phyloP scores from a whole-genome alignment of 2,797 vertebrate genomes.

The Chloroceryle amazona region DNA sequence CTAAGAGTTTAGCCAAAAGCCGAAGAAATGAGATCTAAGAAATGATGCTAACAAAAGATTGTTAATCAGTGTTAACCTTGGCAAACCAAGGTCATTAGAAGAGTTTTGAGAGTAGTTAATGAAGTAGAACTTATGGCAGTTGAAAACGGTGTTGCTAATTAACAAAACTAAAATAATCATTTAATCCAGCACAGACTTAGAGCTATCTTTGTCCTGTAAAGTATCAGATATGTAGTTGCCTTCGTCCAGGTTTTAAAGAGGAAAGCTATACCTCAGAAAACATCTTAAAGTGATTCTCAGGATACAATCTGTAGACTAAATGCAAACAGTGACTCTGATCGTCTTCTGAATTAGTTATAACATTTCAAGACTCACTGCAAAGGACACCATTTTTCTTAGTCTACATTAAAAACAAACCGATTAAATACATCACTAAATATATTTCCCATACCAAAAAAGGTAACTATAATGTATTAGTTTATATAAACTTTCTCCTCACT shows the following conservation, averaged over 20 bases:
- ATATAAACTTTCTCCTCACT: neutral
- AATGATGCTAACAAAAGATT: neutral
- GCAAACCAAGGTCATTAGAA: neutral
- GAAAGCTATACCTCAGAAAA: neutral
- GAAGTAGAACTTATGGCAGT: neutral
- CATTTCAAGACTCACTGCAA: neutral
- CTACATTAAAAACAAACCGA: neutral
- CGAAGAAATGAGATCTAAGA: neutral
- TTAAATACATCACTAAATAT: neutral
- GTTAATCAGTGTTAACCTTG: neutral
- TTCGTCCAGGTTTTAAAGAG: neutral
- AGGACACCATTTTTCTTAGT: neutral
- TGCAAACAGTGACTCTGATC: neutral
- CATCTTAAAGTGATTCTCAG: neutral
- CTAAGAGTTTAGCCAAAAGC: neutral
- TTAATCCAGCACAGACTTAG: neutral
- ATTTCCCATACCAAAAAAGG: neutral
- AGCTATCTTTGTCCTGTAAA: neutral
- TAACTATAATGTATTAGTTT: neutral
- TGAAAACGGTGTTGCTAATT: neutral
- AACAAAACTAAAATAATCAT: neutral
- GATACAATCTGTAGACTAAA: neutral
- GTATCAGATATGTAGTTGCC: neutral
- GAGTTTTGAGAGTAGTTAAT: neutral
- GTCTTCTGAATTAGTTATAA: neutral